These are phyloP conservation scores for Acronicta psi DNA, from an alignment of 2,888 invertebrate genomes.

Conservation along the genomic window DNA sequence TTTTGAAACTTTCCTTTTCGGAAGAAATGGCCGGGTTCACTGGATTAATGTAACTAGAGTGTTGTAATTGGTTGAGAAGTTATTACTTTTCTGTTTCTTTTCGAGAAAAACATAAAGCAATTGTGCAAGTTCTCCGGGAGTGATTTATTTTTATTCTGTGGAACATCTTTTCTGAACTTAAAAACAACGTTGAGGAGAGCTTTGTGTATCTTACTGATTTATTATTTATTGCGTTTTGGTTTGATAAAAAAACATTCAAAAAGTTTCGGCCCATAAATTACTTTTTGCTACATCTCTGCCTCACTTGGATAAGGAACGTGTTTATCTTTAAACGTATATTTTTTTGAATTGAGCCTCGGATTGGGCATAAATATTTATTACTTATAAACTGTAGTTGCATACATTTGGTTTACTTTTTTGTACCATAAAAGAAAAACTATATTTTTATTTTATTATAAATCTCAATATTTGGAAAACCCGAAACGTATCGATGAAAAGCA, in stretches of 20 bases:
- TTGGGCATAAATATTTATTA: conserved; percentile 15
- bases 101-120: conserved; percentile 80
- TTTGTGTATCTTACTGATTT: conserved; percentile 72
- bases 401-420: conserved; percentile 1
- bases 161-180: conserved; percentile 74
- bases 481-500: conserved; percentile 40
- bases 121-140: conserved; percentile 75
- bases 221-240: conserved; percentile 70
- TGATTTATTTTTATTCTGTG: conserved; percentile 79
- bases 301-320: conserved; percentile 25
- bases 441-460: conserved; percentile 1
- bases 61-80: conserved; percentile 83
- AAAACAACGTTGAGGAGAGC: conserved; percentile 72
- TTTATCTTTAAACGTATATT: conserved; percentile 32
- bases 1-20: conserved; percentile 81
- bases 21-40: conserved; percentile 73
- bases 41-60: conserved; percentile 84
- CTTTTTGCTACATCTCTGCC: conserved; percentile 49
- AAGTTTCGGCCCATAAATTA: conserved; percentile 60
- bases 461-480: conserved; percentile 21
- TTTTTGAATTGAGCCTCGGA: conserved; percentile 13
- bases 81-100: conserved; percentile 81
- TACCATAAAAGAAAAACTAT: conserved; percentile 6
- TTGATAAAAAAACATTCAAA: conserved; percentile 66
- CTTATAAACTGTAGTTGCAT: background rate